These are phyloP conservation scores for Xiphias gladius DNA, from an alignment of 2,113 vertebrate species.

Conservation along the genomic window DNA sequence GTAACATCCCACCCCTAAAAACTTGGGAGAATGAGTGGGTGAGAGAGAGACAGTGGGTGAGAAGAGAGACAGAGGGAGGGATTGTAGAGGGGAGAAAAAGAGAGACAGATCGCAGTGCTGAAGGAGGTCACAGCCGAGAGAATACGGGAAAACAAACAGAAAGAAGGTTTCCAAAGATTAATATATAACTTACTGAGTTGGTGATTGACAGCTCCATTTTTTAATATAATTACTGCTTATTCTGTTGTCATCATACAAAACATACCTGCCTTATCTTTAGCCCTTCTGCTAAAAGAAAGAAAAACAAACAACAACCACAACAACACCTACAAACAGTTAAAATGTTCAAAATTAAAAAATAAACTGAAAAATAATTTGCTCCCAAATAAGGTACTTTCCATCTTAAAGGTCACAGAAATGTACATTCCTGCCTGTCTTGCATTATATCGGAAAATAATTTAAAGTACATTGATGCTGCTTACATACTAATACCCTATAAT, in stretches of 20 bases:
- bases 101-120: neutral
- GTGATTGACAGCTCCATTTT: conserved; percentile 12
- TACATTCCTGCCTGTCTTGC: neutral
- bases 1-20: conserved; percentile 10
- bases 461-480: neutral
- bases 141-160: neutral
- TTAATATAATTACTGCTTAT: neutral
- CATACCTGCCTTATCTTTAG: neutral
- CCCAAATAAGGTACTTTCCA: neutral
- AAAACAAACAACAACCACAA: neutral
- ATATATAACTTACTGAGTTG: neutral
- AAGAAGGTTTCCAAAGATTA: neutral
- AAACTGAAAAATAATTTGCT: neutral
- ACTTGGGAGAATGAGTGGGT: neutral
- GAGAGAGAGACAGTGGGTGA: too few species aligned
- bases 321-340: neutral
- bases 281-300: neutral
- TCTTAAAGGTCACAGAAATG: neutral
- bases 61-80: neutral
- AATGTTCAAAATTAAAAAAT: neutral
- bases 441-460: conserved; percentile 6
- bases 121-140: neutral
- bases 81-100: neutral
- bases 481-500: neutral
- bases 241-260: neutral